phyloP scores from a whole-genome alignment of 2,113 vertebrate genomes.

The Rhabdornis inornatus region DNA sequence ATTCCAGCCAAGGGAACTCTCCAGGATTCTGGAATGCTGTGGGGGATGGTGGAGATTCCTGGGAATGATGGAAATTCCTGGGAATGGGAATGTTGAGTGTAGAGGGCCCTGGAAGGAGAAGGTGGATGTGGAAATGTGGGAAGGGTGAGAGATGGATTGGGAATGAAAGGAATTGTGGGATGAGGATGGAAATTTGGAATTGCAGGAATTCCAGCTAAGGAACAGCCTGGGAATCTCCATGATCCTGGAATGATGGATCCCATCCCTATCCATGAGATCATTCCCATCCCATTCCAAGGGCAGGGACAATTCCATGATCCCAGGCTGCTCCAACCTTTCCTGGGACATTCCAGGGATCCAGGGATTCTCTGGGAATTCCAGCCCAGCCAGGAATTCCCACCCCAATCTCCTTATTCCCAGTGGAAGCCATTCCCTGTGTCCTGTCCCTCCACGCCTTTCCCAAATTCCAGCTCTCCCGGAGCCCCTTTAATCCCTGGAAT shows the following conservation, averaged over 20 bases:
- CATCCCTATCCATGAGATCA: neutral
- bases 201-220: neutral
- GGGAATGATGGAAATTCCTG: neutral
- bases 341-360: neutral
- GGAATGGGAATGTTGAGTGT: neutral
- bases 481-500: neutral
- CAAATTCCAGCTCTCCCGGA: neutral
- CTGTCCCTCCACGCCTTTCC: neutral
- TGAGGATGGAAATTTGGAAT: too few species aligned
- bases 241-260: neutral
- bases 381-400: neutral
- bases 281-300: neutral
- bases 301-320: fast-evolving
- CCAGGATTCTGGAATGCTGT: neutral
- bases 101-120: neutral
- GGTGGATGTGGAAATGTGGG: neutral
- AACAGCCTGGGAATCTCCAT: neutral
- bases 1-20: neutral
- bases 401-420: neutral
- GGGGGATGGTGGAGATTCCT: neutral
- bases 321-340: fast-evolving
- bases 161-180: too few species aligned
- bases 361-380: neutral
- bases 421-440: neutral
- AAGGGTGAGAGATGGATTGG: too few species aligned